A percentile compares a stretch with the other conserved stretches of the same genome.
phyloP scores from a whole-genome alignment of 2,113 vertebrate genomes.

The Chaetodon trifascialis region DNA sequence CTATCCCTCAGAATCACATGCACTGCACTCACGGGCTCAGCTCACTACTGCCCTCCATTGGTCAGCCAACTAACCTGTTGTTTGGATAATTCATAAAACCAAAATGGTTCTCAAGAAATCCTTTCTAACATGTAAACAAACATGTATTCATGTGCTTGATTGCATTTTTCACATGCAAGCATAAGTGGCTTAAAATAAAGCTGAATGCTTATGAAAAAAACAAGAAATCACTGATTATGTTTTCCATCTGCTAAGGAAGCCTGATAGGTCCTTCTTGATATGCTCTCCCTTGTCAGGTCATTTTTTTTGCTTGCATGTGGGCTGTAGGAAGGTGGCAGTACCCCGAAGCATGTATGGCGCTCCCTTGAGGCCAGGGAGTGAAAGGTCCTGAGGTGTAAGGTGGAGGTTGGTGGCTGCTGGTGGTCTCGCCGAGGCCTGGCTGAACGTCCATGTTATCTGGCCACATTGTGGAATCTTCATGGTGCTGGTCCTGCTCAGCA shows the following conservation, averaged over 20 bases:
- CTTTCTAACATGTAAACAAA: background rate
- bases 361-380: conserved; percentile 50
- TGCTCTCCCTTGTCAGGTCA: background rate
- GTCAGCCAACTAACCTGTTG: background rate
- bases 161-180: background rate
- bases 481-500: conserved; percentile 1
- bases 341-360: conserved; percentile 42
- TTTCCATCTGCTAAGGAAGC: background rate
- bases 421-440: background rate
- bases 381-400: conserved; percentile 13
- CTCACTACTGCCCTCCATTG: conserved; percentile 55
- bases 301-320: background rate
- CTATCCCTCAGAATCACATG: background rate
- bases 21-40: background rate
- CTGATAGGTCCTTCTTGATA: background rate
- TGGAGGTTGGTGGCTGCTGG: background rate
- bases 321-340: conserved; percentile 64
- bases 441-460: background rate
- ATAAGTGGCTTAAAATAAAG: background rate
- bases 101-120: background rate
- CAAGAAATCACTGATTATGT: background rate
- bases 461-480: background rate
- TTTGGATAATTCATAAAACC: background rate
- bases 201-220: background rate
- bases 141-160: background rate